Evolutionary conservation across 1,140 invertebrate genomes (phyloP).

Genomic region (Cecropterus lyciades): DNA sequence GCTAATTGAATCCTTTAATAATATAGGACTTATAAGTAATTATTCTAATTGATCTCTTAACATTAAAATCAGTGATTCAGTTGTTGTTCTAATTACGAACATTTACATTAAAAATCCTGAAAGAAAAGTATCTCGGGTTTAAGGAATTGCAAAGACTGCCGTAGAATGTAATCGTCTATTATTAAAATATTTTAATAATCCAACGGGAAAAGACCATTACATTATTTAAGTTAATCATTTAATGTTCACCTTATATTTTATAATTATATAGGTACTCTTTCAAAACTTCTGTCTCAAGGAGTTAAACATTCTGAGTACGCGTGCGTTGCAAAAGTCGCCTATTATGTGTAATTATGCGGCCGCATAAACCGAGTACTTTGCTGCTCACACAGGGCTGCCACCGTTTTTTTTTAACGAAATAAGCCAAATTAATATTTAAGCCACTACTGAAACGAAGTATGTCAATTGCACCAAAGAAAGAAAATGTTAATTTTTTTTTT

Average conservation of each 20-base stretch:
- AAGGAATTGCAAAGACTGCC: not conserved
- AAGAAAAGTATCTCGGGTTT: not conserved
- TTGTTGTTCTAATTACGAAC: too few species aligned
- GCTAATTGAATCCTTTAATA: too few species aligned
- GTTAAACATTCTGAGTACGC: constrained; percentile 71
- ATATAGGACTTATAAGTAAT: too few species aligned
- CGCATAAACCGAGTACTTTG: constrained; percentile 71
- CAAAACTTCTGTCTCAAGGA: constrained; percentile 69
- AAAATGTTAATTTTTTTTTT: too few species aligned
- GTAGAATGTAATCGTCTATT: constrained; percentile 11
- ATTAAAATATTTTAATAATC: constrained; percentile 30
- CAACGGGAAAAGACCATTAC: constrained; percentile 41
- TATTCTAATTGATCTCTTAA: too few species aligned
- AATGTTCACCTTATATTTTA: constrained; percentile 53
- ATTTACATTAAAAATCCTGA: too few species aligned
- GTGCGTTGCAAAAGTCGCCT: constrained; percentile 72
- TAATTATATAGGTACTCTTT: constrained; percentile 57
- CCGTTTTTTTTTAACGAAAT: not conserved
- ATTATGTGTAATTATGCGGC: constrained; percentile 78
- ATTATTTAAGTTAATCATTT: constrained; percentile 52
- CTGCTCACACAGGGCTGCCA: constrained; percentile 46
- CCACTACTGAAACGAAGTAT: not conserved
- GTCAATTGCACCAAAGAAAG: not conserved
- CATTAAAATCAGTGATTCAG: too few species aligned
- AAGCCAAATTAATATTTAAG: not conserved